Evolutionary conservation across 2,888 invertebrate species (phyloP), one percentile per base, ranked within the genome.

Genomic region (Gymnosoma rotundatum): DNA sequence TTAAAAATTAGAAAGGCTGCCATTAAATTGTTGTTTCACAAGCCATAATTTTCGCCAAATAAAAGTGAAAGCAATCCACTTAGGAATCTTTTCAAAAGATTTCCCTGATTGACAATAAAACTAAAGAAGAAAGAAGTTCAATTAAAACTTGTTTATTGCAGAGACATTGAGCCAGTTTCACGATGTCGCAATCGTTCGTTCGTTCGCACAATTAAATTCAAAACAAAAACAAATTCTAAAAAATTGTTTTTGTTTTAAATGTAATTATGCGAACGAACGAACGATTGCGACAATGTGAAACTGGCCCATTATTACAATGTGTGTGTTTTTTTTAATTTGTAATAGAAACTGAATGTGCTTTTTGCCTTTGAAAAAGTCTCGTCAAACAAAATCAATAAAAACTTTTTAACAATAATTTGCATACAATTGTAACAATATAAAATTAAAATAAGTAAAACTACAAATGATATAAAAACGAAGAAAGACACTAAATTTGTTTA

Each of bases 371-470:
- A 69, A 61, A 18, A 61, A 69, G 20, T n/a, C 72, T 16, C 10
- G n/a, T 48, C 32, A 60, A 66, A 50, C 69, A 58, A 78, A 63
- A 70, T 80, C 76, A 80, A 63, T 78, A 38, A n/a, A 64, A 76
- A 69, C 32, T 14, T 38, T n/a, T 67, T 72, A 61, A 14, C 45
- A 63, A 54, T 48, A 75, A 83, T 83, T 83, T 80, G 80, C 83
- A 80, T 83, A 83, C 76, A 83, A 83, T 78, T 78, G 80, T 69
- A 63, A 73, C 63, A 83, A 69, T 52, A 73, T 48, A 69, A 80
- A 63, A 73, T 80, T 50, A 64, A 73, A 83, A 78, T 78, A 63
- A 69, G 63, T 18, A 36, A 20, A 64, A 52, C 67, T 21, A 54
- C 20, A 69, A 69, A 48, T 7, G 14, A 48, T 14, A n/a, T n/a